Base-by-base conservation (phyloP, 1,140 invertebrate species). In the Solenopsis fugax region DNA sequence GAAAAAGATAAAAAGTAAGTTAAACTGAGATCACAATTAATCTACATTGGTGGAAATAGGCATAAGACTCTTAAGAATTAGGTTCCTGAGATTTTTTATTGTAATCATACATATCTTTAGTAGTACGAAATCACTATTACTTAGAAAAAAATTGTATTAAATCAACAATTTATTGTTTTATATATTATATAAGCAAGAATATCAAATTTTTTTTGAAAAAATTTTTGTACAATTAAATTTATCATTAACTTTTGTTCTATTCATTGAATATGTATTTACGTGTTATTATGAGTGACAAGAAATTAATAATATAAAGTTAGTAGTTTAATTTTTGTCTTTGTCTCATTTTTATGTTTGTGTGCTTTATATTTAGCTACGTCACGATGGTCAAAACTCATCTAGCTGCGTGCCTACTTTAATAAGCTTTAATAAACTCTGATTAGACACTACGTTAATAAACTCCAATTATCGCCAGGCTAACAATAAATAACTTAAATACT, bases 401-500 rank as follows among this genome's bases (percentile, higher is more conserved):
- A 69, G 65, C 12, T 50, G 65, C 65, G 21, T 69, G 65, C 13
- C 21, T 69, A 48, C 65, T 50, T 69, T 69, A 69, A 69, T 69
- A 69, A 69, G 48, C 65, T 50, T 3, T 69, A 50, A 69, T 69
- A 48, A 69, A 69, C n/a, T 69, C 10, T 69, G 29, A 69, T 69
- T 48, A 69, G 1, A 48, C 41, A 48, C n/a, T 50, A 29, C 65
- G 21, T 50, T 69, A 50, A 69, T 50, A 48, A 69, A 16, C 21
- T 50, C 5, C 41, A 69, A 69, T 69, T 69, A 69, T 69, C 13
- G 21, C n/a, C 45, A 69, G 3, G 12, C 41, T 69, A 69, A 69
- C 6, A 69, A n/a, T 73, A 73, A 69, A 52, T 72, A 52, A 12
- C 50, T 73, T 54, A 73, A 52, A 73, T 54, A 34, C 29, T 73